Evolutionary conservation across 2,888 invertebrate species (phyloP).

Genomic region (Heliconius ethilla): DNA sequence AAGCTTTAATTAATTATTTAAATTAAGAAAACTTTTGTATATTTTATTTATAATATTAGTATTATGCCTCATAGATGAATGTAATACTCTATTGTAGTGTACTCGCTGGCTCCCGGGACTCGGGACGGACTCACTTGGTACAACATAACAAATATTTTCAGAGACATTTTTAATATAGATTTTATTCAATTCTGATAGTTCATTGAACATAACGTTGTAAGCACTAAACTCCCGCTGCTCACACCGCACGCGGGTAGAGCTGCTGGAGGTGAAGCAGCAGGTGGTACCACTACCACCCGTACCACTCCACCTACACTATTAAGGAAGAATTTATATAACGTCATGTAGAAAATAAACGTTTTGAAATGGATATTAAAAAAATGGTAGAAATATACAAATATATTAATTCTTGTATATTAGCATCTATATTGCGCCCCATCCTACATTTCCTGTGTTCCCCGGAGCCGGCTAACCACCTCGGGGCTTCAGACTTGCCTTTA

Average conservation of each 20-base stretch:
- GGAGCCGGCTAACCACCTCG: conserved; percentile 24
- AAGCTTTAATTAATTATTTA: too few species aligned
- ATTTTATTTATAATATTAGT: too few species aligned
- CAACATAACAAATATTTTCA: too few species aligned
- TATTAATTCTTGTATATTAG: neutral
- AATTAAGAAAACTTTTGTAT: too few species aligned
- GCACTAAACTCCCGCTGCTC: conserved; percentile 18
- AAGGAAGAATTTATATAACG: neutral
- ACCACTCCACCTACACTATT: neutral
- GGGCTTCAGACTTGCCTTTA: conserved; percentile 26
- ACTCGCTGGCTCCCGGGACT: too few species aligned
- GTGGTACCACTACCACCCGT: neutral
- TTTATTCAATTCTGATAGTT: neutral
- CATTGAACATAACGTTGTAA: neutral
- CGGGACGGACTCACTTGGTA: too few species aligned
- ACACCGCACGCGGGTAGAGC: conserved; percentile 10
- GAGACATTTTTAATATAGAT: too few species aligned
- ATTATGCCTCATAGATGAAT: too few species aligned
- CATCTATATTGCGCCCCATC: neutral
- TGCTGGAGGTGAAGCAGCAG: conserved; percentile 12
- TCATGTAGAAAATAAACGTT: neutral
- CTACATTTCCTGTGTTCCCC: conserved; percentile 7
- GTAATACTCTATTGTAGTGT: too few species aligned
- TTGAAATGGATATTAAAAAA: too few species aligned
- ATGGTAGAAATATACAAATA: too few species aligned